Base-by-base conservation (phyloP, 2,888 invertebrate species). In the Cryptocephalus primarius region DNA sequence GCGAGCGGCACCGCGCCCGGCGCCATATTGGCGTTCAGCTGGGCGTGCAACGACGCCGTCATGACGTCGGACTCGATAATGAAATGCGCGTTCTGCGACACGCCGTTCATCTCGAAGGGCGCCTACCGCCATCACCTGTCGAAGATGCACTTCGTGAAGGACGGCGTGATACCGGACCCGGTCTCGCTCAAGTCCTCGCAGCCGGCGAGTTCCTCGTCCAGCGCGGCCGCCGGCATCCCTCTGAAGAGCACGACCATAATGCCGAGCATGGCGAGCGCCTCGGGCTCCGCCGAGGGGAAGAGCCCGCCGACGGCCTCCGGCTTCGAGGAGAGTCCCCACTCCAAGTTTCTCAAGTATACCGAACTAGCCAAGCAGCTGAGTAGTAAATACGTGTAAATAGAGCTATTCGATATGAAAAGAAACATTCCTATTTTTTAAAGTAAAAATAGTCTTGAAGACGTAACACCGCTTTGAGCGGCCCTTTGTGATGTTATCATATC, bases 351-450 rank as follows among this genome's bases (percentile, higher is more conserved):
- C 61, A 95, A 95, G 77, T 96, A 96, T 75, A 94, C 94, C 68
- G 94, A 96, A 76, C 83, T 96, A 74, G 96, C 96, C 65, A 95
- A 95, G 75, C 95, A 96, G 76, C 78, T 96, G 71, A 94, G 94
- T 69, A 93, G 92, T 75, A 94, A 94, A 77, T 93, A 92, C 77
- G 88, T 88, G 79, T 90, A 85, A 81, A 74, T 60, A 22, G 6
- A 59, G 50, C 33, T 42, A n/a, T 22, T 42, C 32, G 14, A 32
- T 41, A 42, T 33, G 33, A 31, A 13, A 34, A 47, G 43, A 50
- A 55, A 58, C 60, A 60, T 60, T 60, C 59, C 61, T 59, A 56
- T 58, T 58, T 59, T 60, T 54, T 58, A 55, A 56, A 47, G 31
- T 54, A 55, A 54, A 51, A 40, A 56, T 60, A 63, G 61, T 62